Conservation (phyloP, 2,113 vertebrate species). For the Sminthopsis crassicaudata region DNA sequence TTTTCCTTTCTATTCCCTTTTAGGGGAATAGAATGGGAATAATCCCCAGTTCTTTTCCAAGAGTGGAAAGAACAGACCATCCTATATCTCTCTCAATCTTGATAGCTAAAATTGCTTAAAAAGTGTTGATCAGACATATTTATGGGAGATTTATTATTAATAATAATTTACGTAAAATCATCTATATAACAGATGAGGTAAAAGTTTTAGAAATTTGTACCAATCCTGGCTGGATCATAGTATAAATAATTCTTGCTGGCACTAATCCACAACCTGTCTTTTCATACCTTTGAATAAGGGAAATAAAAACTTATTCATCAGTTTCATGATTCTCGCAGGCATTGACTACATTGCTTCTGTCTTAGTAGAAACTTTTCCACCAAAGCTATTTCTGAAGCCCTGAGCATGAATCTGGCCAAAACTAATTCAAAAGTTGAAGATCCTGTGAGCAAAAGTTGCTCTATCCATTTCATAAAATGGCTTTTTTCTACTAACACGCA, state of each 20-base stretch:
- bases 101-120: background rate
- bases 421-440: background rate
- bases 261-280: background rate
- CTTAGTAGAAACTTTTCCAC: background rate
- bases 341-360: background rate
- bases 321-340: background rate
- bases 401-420: background rate
- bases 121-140: background rate
- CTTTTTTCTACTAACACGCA: background rate
- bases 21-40: too few species aligned
- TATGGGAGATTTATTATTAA: background rate
- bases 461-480: background rate
- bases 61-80: too few species aligned
- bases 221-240: background rate
- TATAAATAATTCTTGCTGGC: background rate
- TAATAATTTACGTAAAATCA: background rate
- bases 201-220: background rate
- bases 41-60: too few species aligned
- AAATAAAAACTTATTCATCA: background rate
- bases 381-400: background rate
- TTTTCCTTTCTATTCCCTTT: too few species aligned
- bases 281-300: background rate
- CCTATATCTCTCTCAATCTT: background rate
- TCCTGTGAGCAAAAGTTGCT: background rate
- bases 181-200: background rate